Evolutionary conservation across 1,140 invertebrate species (phyloP).

Genomic region (Calosoma granatense): DNA sequence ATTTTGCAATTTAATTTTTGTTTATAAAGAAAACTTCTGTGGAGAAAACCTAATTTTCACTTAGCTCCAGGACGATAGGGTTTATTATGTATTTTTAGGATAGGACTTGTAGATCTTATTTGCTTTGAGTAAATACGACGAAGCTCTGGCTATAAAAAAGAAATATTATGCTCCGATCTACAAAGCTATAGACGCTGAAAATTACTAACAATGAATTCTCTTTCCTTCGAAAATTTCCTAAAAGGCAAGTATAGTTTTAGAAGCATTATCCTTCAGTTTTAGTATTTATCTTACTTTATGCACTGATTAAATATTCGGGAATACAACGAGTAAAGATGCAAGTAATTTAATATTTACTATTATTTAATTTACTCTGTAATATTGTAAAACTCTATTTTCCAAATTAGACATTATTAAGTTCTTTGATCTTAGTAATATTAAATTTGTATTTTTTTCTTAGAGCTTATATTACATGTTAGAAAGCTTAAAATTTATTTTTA

Average conservation of each 20-base stretch:
- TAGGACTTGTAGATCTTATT: not conserved
- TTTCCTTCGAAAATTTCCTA: not conserved
- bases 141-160: not conserved
- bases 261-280: no score
- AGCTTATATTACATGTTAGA: no score
- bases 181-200: not conserved
- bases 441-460: no score
- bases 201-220: not conserved
- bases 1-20: not conserved
- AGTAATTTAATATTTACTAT: no score
- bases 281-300: no score
- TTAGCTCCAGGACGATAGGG: not conserved
- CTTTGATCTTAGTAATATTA: no score
- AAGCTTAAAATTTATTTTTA: no score
- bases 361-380: no score
- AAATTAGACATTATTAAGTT: no score
- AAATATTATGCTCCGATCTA: not conserved
- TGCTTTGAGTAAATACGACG: conserved; percentile 1
- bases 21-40: conserved; percentile 3
- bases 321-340: no score
- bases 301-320: no score
- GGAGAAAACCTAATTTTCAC: conserved; percentile 3
- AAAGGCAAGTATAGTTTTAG: not conserved
- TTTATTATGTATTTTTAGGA: conserved; percentile 4
- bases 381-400: no score